Percentiles rank a stretch among this genome's conserved stretches.
phyloP scores from a whole-genome alignment of 2,113 vertebrate species.

The Chionodraco myersi region DNA sequence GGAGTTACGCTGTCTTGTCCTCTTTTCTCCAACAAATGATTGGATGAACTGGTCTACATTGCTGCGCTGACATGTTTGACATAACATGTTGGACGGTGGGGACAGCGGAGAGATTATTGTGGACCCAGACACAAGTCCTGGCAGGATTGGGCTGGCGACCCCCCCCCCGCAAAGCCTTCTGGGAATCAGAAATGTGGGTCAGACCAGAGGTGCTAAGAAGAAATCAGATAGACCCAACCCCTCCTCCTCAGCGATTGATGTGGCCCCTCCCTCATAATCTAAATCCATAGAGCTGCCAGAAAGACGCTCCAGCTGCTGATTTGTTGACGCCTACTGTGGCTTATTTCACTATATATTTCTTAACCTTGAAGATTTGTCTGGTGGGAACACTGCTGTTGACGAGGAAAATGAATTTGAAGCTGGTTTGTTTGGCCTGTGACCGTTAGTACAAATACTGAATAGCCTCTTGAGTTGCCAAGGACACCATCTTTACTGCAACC shows the following conservation, averaged over 20 bases:
- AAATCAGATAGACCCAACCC: conserved; percentile 56
- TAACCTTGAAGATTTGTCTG: not conserved
- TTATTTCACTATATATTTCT: conserved; percentile 30
- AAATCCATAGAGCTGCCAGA: conserved; percentile 54
- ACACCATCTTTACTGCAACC: not conserved
- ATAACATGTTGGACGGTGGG: conserved; percentile 47
- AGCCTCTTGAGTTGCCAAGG: not conserved
- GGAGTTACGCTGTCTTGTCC: conserved; percentile 18
- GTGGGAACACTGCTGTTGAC: not conserved
- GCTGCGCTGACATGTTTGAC: conserved; percentile 44
- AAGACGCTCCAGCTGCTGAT: conserved; percentile 22
- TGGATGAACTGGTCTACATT: conserved; percentile 31
- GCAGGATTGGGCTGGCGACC: conserved; percentile 56
- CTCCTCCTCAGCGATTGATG: conserved; percentile 3
- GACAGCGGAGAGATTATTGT: conserved; percentile 65
- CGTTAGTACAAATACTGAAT: conserved; percentile 5
- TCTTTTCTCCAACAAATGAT: conserved; percentile 39
- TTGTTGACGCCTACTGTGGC: conserved; percentile 9
- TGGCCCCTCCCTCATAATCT: conserved; percentile 53
- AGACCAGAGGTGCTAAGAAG: conserved; percentile 75
- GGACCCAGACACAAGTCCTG: conserved; percentile 47
- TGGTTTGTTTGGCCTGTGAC: not conserved
- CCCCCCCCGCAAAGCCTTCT: conserved; percentile 55
- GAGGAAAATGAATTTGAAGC: not conserved
- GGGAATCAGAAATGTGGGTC: conserved; percentile 79